Evolutionary conservation across 2,113 vertebrate species (phyloP), one percentile per base, ranked within the genome.

Genomic region (Chaetorhynchus papuensis): DNA sequence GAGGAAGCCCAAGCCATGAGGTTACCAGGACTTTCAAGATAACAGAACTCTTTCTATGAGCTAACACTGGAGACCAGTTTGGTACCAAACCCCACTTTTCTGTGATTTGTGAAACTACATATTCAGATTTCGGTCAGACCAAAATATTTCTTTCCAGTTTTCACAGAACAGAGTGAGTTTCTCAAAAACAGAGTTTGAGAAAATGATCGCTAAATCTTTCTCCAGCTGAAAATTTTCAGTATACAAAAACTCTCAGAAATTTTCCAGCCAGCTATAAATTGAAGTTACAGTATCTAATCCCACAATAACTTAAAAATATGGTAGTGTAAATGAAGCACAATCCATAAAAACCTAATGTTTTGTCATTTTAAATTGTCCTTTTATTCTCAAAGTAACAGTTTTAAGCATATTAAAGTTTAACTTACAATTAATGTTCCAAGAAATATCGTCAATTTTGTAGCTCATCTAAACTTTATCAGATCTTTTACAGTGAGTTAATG

Each of bases 361-460:
- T 66, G 19, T 84, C 7, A 64, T 82, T 94, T 90, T 9, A 64
- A 94, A 71, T 52, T 78, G 22, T 75, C 22, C 30, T 74, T 92
- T 84, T 45, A 49, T 79, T 87, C 41, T 89, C 83, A 84, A 85
- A 89, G 53, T 20, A 87, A 68, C 44, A 94, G 41, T 69, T 57
- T 28, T 61, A 82, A 78, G 33, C 31, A 63, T 81, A 69, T 71
- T 71, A 87, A 84, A 82, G 31, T 82, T 82, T 79, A 82, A 91
- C 89, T 85, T 65, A 54, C 65, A 94, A 93, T 76, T 85, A 93
- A 89, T 79, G 78, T 91, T 95, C 66, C 81, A 93, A 95, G 82
- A 93, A 91, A 86, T 89, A 66, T 0, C 76, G 37, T 50, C 70
- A 76, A 50, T 83, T 78, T 53, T 64, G 65, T 44, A 82, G 42